phyloP scores from a whole-genome alignment of 2,797 vertebrate genomes.

The Eutrigla gurnardus region DNA sequence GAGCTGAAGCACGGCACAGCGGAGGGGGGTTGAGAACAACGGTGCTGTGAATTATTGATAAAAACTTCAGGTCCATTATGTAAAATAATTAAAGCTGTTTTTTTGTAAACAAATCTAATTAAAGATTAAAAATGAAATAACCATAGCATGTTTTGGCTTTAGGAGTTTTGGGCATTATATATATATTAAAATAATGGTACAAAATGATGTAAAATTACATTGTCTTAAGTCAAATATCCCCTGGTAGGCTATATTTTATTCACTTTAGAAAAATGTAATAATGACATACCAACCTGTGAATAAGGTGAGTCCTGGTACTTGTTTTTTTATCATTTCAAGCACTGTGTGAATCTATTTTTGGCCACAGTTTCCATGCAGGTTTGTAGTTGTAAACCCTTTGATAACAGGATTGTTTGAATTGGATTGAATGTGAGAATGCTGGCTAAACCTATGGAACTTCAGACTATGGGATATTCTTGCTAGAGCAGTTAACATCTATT shows the following conservation, averaged over 20 bases:
- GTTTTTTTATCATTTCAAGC: not conserved
- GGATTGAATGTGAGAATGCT: conserved; percentile 27
- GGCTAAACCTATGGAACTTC: conserved; percentile 9
- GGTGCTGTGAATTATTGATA: not conserved
- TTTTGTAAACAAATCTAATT: not conserved
- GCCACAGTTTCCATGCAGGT: not conserved
- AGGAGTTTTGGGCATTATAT: too few relatives aligned
- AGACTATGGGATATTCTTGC: conserved; percentile 15
- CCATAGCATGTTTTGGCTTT: too few relatives aligned
- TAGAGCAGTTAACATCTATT: conserved; percentile 25
- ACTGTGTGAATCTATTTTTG: not conserved
- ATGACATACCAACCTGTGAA: too few relatives aligned
- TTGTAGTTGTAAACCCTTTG: conserved; percentile 4
- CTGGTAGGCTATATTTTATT: too few relatives aligned
- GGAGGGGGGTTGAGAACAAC: too few relatives aligned
- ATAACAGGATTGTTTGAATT: not conserved
- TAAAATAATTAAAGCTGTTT: not conserved
- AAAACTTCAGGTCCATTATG: not conserved
- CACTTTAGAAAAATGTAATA: not conserved
- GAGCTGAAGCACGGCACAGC: too few relatives aligned
- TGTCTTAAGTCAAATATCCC: too few relatives aligned
- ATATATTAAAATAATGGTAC: too few relatives aligned
- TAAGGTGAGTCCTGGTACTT: too few relatives aligned
- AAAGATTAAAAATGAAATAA: too few relatives aligned
- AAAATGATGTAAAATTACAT: too few relatives aligned